Evolutionary conservation across 2,888 invertebrate genomes (phyloP).

Genomic region (Andrena fulva): DNA sequence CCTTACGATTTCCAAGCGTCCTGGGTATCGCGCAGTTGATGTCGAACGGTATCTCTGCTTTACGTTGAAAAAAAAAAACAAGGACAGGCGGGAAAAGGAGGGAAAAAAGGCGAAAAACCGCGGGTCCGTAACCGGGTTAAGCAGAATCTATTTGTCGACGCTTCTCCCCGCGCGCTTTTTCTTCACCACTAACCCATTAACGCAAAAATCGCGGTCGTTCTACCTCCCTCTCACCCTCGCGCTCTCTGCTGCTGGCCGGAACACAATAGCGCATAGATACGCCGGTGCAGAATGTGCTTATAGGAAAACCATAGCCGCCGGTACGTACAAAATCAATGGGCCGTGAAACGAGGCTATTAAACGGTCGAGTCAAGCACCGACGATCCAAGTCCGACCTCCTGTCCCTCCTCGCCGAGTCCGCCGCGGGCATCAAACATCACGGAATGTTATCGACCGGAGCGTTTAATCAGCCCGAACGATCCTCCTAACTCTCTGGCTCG

Average conservation of each 20-base stretch:
- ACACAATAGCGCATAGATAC: conserved; percentile 50
- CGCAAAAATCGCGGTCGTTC: conserved; percentile 27
- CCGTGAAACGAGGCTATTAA: conserved; percentile 80
- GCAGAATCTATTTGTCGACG: conserved; percentile 49
- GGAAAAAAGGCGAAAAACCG: background rate
- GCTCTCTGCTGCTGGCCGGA: background rate
- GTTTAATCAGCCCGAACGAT: conserved; percentile 56
- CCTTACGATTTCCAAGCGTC: background rate
- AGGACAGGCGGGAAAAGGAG: background rate
- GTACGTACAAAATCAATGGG: conserved; percentile 73
- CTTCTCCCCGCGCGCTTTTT: conserved; percentile 31
- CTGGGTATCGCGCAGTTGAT: background rate
- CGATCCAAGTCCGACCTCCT: conserved; percentile 70
- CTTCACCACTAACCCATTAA: conserved; percentile 26
- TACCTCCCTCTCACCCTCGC: background rate
- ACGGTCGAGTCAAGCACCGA: conserved; percentile 73
- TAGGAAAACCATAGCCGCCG: conserved; percentile 54
- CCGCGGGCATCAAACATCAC: conserved; percentile 50
- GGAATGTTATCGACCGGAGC: conserved; percentile 50
- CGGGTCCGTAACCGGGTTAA: conserved; percentile 47
- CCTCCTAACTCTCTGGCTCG: background rate
- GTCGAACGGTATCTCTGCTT: background rate
- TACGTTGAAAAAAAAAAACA: background rate
- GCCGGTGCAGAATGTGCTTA: conserved; percentile 42
- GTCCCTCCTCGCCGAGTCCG: conserved; percentile 56